Evolutionary conservation across 2,888 invertebrate species (phyloP).

Genomic region (Spodoptera littoralis): DNA sequence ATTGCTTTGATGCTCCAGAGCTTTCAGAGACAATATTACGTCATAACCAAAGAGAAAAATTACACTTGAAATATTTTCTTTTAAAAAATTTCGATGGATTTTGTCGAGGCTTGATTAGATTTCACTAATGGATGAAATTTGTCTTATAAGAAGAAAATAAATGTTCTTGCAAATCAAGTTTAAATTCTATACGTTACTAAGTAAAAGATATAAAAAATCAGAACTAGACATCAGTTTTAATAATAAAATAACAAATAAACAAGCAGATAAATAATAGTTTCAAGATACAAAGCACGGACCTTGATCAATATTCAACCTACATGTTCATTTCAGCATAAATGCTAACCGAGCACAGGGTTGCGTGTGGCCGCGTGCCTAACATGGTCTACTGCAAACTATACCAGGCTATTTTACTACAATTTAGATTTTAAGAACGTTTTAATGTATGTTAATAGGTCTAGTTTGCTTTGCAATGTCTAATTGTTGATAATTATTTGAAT

Average conservation of each 20-base stretch:
- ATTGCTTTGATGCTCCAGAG: slow-evolving; percentile 44
- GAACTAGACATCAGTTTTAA: not conserved
- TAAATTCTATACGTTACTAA: too few species aligned
- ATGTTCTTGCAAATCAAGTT: too few species aligned
- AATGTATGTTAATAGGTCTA: not conserved
- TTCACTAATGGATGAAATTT: slow-evolving; percentile 11
- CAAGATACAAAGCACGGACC: slow-evolving; percentile 52
- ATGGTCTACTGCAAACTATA: slow-evolving; percentile 37
- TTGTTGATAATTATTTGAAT: not conserved
- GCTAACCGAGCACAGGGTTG: slow-evolving; percentile 56
- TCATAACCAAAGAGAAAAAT: slow-evolving; percentile 15
- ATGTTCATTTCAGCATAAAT: slow-evolving; percentile 63
- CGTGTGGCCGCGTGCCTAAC: slow-evolving; percentile 58
- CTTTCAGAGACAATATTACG: slow-evolving; percentile 21
- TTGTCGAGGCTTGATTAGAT: slow-evolving; percentile 15
- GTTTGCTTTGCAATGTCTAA: not conserved
- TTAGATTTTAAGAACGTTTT: slow-evolving; percentile 14
- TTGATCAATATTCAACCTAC: slow-evolving; percentile 68
- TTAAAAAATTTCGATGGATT: not conserved
- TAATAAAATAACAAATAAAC: not conserved
- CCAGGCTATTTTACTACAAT: slow-evolving; percentile 11
- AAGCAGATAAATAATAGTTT: slow-evolving; percentile 15
- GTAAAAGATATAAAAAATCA: too few species aligned
- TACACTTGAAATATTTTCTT: not conserved
- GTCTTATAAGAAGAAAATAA: not conserved